These are phyloP conservation scores for Anser cygnoides DNA, from an alignment of 2,113 vertebrate species.

Conservation along the genomic window DNA sequence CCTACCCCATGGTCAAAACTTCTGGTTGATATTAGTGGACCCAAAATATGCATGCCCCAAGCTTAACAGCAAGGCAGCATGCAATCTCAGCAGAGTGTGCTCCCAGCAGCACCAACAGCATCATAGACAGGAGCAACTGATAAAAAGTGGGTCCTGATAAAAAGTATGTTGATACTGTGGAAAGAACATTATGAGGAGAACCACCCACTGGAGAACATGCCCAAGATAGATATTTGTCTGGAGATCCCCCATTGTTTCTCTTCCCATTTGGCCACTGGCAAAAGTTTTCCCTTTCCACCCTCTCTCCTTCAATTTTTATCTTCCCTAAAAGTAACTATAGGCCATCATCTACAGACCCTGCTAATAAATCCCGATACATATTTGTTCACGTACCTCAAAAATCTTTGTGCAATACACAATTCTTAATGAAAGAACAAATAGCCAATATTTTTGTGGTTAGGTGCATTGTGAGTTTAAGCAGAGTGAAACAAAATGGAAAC, in stretches of 20 bases:
- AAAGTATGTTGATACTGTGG: background rate
- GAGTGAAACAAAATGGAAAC: background rate
- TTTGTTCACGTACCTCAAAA: background rate
- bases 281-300: background rate
- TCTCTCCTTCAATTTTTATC: background rate
- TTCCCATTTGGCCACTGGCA: background rate
- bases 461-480: background rate
- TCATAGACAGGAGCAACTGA: background rate
- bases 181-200: background rate
- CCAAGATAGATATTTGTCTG: background rate
- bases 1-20: background rate
- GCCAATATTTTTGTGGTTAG: background rate
- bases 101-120: background rate
- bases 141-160: background rate
- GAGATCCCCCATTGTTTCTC: background rate
- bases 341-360: background rate
- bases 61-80: background rate
- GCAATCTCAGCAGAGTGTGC: background rate
- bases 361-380: background rate
- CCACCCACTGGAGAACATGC: background rate
- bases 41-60: background rate
- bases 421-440: background rate
- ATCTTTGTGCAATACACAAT: background rate
- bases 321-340: background rate
- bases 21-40: background rate